A percentile compares a stretch with the other conserved stretches of the same genome.
These are phyloP conservation scores for Columba guinea DNA, from an alignment of 2,797 vertebrate species.

Conservation along the genomic window DNA sequence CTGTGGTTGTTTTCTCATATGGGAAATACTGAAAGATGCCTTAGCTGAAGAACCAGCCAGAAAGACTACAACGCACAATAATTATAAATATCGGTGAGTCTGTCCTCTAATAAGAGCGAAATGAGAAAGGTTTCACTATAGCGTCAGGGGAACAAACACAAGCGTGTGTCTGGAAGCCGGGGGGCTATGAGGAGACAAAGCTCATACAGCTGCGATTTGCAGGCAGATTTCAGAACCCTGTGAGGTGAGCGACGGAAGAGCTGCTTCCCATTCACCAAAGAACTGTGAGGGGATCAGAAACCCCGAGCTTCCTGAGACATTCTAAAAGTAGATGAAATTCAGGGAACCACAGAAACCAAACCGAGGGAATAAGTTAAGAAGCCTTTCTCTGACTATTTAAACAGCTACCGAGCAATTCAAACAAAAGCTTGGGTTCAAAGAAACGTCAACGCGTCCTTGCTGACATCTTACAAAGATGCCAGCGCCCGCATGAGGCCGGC, in stretches of 20 bases:
- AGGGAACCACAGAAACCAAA: not conserved
- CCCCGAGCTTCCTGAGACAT: rapidly evolving
- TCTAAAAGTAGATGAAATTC: not conserved
- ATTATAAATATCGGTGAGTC: not conserved
- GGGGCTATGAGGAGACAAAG: not conserved
- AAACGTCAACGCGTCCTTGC: not conserved
- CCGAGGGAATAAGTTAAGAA: rapidly evolving
- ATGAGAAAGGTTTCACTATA: not conserved
- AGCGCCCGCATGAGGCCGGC: not conserved
- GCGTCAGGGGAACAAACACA: not conserved
- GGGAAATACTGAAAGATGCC: not conserved
- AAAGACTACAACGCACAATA: not conserved
- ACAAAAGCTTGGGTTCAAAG: not conserved
- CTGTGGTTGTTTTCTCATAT: not conserved
- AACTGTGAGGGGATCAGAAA: not conserved
- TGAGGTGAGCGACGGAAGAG: not conserved
- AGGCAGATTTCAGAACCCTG: not conserved
- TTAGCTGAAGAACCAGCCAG: not conserved
- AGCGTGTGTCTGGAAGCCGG: rapidly evolving
- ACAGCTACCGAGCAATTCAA: not conserved
- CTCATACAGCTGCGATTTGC: not conserved
- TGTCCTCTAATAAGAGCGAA: not conserved
- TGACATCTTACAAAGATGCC: not conserved
- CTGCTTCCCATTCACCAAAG: not conserved
- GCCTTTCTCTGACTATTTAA: not conserved